Evolutionary conservation across 2,797 vertebrate genomes (phyloP).

Genomic region (Peromyscus melanophrys): DNA sequence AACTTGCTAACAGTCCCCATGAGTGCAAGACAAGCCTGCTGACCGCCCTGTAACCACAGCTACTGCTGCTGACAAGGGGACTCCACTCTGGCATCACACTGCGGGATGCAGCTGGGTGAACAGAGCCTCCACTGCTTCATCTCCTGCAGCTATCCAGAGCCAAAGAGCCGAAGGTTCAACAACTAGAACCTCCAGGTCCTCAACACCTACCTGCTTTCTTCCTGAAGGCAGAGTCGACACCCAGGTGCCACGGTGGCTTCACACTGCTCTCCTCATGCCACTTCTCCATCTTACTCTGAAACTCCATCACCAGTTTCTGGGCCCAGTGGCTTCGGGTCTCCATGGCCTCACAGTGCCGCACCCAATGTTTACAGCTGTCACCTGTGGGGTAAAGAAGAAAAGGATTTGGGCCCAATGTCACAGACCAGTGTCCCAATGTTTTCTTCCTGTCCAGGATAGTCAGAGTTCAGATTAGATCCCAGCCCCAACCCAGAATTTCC

Average conservation of each 20-base stretch:
- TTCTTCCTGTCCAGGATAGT: not conserved
- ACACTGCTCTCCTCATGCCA: constrained; percentile 85
- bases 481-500: constrained; percentile 15
- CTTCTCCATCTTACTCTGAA: constrained; percentile 93
- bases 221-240: constrained; percentile 89
- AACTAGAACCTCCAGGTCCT: not conserved
- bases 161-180: not conserved
- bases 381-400: constrained; percentile 87
- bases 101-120: not conserved
- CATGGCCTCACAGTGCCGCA: constrained; percentile 96
- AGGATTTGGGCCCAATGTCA: constrained; percentile 17
- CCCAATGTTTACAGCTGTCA: constrained; percentile 97
- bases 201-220: constrained; percentile 86
- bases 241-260: constrained; percentile 79
- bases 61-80: not conserved
- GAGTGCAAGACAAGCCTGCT: not conserved
- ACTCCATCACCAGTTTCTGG: constrained; percentile 94
- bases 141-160: not conserved
- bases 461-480: constrained; percentile 30
- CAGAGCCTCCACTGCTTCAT: not conserved
- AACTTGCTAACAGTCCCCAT: not conserved
- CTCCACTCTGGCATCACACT: not conserved
- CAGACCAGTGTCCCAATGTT: not conserved
- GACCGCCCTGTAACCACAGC: not conserved
- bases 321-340: constrained; percentile 96